phyloP scores from a whole-genome alignment of 1,140 invertebrate genomes.

The Battus philenor region DNA sequence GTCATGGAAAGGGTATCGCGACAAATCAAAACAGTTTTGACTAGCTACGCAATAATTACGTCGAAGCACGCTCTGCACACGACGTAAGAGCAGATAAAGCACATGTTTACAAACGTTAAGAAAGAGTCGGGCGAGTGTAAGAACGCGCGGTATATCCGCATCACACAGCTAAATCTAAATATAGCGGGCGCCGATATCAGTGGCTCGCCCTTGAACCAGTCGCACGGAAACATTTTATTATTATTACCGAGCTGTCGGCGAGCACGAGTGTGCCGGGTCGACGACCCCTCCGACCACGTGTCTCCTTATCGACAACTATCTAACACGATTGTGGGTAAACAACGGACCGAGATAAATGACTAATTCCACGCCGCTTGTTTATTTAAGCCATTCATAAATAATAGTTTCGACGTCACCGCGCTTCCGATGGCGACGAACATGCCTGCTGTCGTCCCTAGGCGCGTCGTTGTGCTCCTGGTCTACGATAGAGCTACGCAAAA shows the following conservation, averaged over 20 bases:
- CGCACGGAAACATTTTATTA: slow-evolving; percentile 76
- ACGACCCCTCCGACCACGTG: slow-evolving; percentile 70
- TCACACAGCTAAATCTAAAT: slow-evolving; percentile 74
- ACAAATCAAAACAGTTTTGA: too few species aligned
- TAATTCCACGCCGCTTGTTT: slow-evolving; percentile 67
- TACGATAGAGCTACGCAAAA: too few species aligned
- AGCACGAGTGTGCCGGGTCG: slow-evolving; percentile 73
- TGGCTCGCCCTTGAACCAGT: slow-evolving; percentile 75
- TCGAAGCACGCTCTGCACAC: too few species aligned
- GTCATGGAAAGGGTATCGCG: too few species aligned
- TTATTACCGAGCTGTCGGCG: slow-evolving; percentile 74
- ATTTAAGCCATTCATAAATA: slow-evolving; percentile 67
- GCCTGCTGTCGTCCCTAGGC: too few species aligned
- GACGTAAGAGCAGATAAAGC: too few species aligned
- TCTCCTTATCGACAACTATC: slow-evolving; percentile 76
- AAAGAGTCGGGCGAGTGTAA: slow-evolving; percentile 16
- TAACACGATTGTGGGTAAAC: slow-evolving; percentile 75
- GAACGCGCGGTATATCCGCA: slow-evolving; percentile 50
- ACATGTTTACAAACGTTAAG: slow-evolving; percentile 12
- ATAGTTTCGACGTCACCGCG: slow-evolving; percentile 47
- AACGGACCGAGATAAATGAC: slow-evolving; percentile 72
- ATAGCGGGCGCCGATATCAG: slow-evolving; percentile 74
- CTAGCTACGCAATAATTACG: too few species aligned
- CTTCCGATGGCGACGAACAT: slow-evolving; percentile 35
- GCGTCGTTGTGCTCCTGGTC: too few species aligned